Evolutionary conservation across 2,888 invertebrate genomes (phyloP).

Genomic region (Drosophila neonasuta): DNA sequence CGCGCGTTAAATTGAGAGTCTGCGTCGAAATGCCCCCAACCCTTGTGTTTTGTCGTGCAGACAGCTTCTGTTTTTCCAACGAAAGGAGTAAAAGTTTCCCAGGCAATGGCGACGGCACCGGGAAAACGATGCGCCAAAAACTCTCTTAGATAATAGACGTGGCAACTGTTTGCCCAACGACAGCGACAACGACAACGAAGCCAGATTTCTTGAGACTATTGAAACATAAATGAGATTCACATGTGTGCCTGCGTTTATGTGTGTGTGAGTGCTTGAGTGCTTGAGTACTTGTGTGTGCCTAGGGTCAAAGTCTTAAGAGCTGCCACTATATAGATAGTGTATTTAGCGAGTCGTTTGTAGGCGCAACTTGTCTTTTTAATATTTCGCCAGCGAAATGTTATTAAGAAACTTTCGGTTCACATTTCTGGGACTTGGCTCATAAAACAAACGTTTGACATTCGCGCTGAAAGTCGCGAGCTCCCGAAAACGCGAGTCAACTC

Average conservation of each 20-base stretch:
- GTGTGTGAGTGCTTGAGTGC: conserved; percentile 1
- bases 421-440: conserved; percentile 56
- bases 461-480: conserved; percentile 34
- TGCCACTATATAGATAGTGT: conserved; percentile 14
- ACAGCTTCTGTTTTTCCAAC: conserved; percentile 17
- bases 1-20: conserved; percentile 60
- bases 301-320: conserved; percentile 49
- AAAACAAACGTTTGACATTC: conserved; percentile 70
- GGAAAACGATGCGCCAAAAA: conserved; percentile 52
- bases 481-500: conserved; percentile 8
- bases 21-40: conserved; percentile 25
- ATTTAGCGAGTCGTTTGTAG: conserved; percentile 8
- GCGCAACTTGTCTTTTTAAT: conserved; percentile 53
- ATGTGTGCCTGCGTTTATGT: conserved; percentile 19
- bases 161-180: conserved; percentile 66
- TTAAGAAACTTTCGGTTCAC: conserved; percentile 62
- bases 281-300: conserved; percentile 4
- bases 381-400: conserved; percentile 65
- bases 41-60: conserved; percentile 7
- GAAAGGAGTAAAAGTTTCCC: conserved; percentile 70
- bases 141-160: conserved; percentile 69
- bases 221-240: conserved; percentile 64
- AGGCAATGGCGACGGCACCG: conserved; percentile 30
- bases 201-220: conserved; percentile 57
- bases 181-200: conserved; percentile 37